Percentiles rank a stretch among this genome's conserved stretches.
Conservation (phyloP, 2,888 invertebrate genomes). For the Seladonia tumulorum region DNA sequence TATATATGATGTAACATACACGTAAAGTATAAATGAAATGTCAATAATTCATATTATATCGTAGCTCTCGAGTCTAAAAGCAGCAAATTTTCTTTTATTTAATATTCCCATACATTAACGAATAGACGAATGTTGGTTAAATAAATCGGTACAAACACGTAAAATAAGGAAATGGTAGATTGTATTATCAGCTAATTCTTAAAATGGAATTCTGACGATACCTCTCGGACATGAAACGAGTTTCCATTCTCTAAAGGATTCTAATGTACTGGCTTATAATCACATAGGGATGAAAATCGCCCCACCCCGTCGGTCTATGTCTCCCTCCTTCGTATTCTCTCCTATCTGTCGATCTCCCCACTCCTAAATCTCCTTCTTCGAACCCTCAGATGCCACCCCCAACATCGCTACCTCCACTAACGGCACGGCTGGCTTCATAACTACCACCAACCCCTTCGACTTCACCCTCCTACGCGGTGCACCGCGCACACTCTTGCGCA, state of each 20-base stretch:
- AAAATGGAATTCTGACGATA: conserved; percentile 36
- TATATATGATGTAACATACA: no score
- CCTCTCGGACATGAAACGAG: conserved; percentile 33
- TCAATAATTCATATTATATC: not conserved
- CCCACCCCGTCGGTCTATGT: conserved; percentile 36
- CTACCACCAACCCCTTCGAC: conserved; percentile 60
- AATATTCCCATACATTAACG: not conserved
- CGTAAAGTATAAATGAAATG: not conserved
- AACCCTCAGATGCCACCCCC: conserved; percentile 72
- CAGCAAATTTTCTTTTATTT: not conserved
- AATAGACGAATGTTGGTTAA: not conserved
- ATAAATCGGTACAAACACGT: not conserved
- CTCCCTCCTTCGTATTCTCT: conserved; percentile 55
- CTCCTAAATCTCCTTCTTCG: conserved; percentile 62
- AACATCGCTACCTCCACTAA: conserved; percentile 63
- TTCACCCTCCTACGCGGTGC: conserved; percentile 59
- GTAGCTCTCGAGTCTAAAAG: not conserved
- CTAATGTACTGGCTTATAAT: conserved; percentile 55
- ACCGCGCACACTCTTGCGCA: conserved; percentile 67
- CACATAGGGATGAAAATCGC: conserved; percentile 51
- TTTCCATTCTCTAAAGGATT: conserved; percentile 51
- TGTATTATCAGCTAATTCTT: conserved; percentile 31
- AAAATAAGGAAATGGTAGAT: not conserved
- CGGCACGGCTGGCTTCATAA: conserved; percentile 59
- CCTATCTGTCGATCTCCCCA: conserved; percentile 67